Evolutionary conservation across 2,888 invertebrate species (phyloP).

Genomic region (Heliconius sara): DNA sequence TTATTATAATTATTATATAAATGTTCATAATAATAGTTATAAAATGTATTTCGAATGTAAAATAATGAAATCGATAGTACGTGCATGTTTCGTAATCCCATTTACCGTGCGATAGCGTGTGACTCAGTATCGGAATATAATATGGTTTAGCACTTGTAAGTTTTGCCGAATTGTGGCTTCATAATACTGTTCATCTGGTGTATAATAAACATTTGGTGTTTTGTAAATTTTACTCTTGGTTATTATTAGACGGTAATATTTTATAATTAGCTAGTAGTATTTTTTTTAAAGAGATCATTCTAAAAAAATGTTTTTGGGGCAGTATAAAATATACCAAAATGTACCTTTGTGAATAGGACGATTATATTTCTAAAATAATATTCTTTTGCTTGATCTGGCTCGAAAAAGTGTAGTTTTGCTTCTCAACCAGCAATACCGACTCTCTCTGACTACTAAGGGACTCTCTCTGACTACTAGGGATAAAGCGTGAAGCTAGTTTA

Average conservation of each 20-base stretch:
- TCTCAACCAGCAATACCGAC: background rate
- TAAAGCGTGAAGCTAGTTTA: too few species aligned
- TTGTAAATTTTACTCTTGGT: background rate
- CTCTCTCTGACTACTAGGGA: too few species aligned
- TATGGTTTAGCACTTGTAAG: conserved; percentile 74
- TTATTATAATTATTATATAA: conserved; percentile 17
- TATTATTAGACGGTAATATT: background rate
- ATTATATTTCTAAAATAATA: background rate
- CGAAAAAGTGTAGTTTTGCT: background rate
- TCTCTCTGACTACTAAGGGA: too few species aligned
- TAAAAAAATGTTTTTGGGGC: background rate
- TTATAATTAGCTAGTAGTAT: background rate
- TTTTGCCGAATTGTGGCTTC: conserved; percentile 76
- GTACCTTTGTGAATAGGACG: too few species aligned
- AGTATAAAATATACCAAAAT: too few species aligned
- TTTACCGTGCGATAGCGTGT: conserved; percentile 56
- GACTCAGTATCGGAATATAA: conserved; percentile 65
- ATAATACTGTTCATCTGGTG: conserved; percentile 51
- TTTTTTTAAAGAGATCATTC: background rate
- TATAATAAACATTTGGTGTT: conserved; percentile 11
- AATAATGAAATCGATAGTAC: conserved; percentile 30
- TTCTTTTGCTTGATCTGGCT: background rate
- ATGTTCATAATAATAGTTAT: background rate
- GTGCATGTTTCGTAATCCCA: conserved; percentile 54
- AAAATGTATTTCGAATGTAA: conserved; percentile 5